Percentiles rank a stretch among this genome's conserved stretches.
Evolutionary conservation across 2,797 vertebrate genomes (phyloP).

Genomic region (Sebastes hubbsi): DNA sequence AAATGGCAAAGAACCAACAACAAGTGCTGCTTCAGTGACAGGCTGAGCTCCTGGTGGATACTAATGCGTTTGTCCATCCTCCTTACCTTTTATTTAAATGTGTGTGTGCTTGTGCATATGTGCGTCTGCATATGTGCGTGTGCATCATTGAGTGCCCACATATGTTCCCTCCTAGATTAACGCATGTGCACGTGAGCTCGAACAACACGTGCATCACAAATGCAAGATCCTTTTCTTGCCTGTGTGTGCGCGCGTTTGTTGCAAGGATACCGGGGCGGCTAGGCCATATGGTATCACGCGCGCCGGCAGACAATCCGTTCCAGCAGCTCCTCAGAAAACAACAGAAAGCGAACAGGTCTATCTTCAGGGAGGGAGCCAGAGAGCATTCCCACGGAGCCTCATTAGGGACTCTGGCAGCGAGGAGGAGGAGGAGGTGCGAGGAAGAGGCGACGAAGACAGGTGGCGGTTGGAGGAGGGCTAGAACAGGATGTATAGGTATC

Average conservation of each 20-base stretch:
- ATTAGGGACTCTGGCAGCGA: constrained; percentile 71
- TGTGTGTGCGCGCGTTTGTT: not conserved
- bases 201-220: not conserved
- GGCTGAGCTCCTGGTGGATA: not conserved
- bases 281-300: constrained; percentile 61
- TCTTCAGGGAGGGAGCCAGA: constrained; percentile 50
- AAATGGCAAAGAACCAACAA: not conserved
- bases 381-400: constrained; percentile 76
- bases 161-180: constrained; percentile 16
- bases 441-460: constrained; percentile 51
- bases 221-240: not conserved
- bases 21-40: not conserved
- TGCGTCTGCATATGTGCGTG: not conserved
- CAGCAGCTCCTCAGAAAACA: constrained; percentile 57
- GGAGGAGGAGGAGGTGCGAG: constrained; percentile 45
- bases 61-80: not conserved
- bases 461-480: constrained; percentile 46
- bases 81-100: constrained; percentile 1
- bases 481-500: constrained; percentile 52
- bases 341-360: constrained; percentile 54
- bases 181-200: not conserved
- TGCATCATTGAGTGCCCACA: not conserved
- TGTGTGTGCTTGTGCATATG: not conserved
- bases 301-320: constrained; percentile 49
- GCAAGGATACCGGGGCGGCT: constrained; percentile 6